Evolutionary conservation across 2,113 vertebrate genomes (phyloP).

Genomic region (Podarcis muralis): DNA sequence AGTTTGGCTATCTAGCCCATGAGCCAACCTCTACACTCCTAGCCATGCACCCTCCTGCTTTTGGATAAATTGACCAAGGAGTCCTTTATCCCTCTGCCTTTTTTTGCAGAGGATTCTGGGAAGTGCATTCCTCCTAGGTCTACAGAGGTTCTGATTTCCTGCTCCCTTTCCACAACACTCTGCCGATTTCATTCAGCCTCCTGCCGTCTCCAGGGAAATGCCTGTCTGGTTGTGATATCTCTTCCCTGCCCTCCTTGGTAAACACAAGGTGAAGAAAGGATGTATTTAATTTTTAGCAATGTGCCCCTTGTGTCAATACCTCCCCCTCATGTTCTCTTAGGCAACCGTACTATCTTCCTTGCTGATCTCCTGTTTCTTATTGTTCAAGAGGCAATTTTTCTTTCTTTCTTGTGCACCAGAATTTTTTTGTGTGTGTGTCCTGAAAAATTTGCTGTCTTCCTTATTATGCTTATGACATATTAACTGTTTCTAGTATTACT

Average conservation of each 20-base stretch:
- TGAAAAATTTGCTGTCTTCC: not conserved
- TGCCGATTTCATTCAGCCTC: not conserved
- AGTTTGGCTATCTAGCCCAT: not conserved
- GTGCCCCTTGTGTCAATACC: conserved; percentile 57
- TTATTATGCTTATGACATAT: not conserved
- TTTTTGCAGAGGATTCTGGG: not conserved
- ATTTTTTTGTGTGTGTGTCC: not conserved
- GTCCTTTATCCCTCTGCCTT: not conserved
- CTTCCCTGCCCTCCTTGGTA: conserved; percentile 63
- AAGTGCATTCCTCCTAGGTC: not conserved
- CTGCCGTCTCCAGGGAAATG: conserved; percentile 44
- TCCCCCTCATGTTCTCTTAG: conserved; percentile 18
- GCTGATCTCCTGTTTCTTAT: conserved; percentile 39
- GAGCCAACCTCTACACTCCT: not conserved
- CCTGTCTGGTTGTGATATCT: conserved; percentile 53
- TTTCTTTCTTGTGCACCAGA: conserved; percentile 2
- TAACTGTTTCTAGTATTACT: not conserved
- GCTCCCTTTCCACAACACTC: not conserved
- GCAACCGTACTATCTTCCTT: conserved; percentile 23
- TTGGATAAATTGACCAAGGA: not conserved
- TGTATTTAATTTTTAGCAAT: conserved; percentile 62
- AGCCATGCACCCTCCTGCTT: not conserved
- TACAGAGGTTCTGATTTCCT: conserved; percentile 29
- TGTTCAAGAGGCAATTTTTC: fast-evolving
- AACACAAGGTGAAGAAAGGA: conserved; percentile 62